Evolutionary conservation across 2,888 invertebrate genomes (phyloP), one percentile per base, ranked within the genome.

Genomic region (Choreutis nemorana): DNA sequence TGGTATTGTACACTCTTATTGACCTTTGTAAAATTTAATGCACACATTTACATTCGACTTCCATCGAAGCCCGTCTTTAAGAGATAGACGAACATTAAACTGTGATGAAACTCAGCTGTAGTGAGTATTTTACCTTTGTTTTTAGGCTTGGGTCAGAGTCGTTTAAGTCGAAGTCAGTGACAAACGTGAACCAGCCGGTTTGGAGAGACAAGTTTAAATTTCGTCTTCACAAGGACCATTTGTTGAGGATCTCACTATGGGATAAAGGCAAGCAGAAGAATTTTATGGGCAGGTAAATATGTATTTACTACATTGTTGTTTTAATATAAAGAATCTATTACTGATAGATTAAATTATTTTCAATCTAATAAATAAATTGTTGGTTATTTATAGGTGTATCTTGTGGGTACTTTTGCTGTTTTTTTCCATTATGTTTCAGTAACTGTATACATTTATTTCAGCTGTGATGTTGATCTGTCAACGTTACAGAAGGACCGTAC

Each of bases 231-330:
- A 55, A 54, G 28, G 65, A 72, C 15, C 41, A 56, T 14, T 15
- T 57, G 8, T 34, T 78, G 5, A 47, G 49, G 28, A 41, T 75
- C 22, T 58, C 67, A 0, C 29, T 78, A 15, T 59, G 63, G 59
- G 68, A 73, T 32, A 71, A 64, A 42, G 73, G 73, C 16, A 68
- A 59, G 39, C 59, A 62, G 41, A 73, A 65, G 41, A 67, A 57
- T 36, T 65, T 64, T 31, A 71, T 75, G 72, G 75, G 77, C 42
- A 71, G 68, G 77, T 75, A 32, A 20, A 16, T 20, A 7, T 9
- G 9, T 23, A 23, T n/a, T 9, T 23, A 9, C 2, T 9, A n/a
- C n/a, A n/a, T n/a, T n/a, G 9, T 23, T 23, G 23, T 9, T 23
- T 23, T 23, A n/a, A 9, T 9, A 23, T 18, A 6, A 2, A 18